Conservation (phyloP, 2,888 invertebrate species). For the Andrena praecox region DNA sequence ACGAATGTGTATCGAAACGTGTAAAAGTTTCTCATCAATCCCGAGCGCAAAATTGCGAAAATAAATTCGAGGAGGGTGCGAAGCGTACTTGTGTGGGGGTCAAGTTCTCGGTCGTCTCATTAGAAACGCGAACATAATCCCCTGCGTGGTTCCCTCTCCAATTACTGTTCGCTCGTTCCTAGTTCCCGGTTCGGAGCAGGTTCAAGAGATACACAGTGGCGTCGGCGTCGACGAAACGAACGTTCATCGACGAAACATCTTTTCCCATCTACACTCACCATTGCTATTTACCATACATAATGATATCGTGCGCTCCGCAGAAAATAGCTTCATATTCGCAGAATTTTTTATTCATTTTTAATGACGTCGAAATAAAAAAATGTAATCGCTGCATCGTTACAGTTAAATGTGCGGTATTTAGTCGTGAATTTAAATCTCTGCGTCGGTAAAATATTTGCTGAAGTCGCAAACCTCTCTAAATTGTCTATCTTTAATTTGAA, state of each 20-base stretch:
- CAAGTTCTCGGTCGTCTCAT: slow-evolving; percentile 83
- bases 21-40: slow-evolving; percentile 37
- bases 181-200: slow-evolving; percentile 75
- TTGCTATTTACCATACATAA: neutral
- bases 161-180: slow-evolving; percentile 76
- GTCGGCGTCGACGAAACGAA: slow-evolving; percentile 40
- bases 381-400: neutral
- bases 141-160: slow-evolving; percentile 71
- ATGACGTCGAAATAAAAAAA: neutral
- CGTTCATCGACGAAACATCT: neutral
- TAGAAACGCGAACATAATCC: slow-evolving; percentile 80
- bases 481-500: too few species aligned
- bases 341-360: neutral
- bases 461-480: too few species aligned
- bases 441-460: too few species aligned
- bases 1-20: neutral
- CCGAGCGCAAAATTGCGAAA: slow-evolving; percentile 40
- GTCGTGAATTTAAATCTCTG: too few species aligned
- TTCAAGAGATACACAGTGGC: slow-evolving; percentile 66
- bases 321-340: neutral
- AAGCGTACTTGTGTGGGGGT: slow-evolving; percentile 72
- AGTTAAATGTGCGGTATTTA: neutral
- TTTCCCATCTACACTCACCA: neutral
- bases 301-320: neutral
- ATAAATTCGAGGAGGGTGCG: slow-evolving; percentile 60